Evolutionary conservation across 2,888 invertebrate genomes (phyloP).

Genomic region (Epirrita christyi): DNA sequence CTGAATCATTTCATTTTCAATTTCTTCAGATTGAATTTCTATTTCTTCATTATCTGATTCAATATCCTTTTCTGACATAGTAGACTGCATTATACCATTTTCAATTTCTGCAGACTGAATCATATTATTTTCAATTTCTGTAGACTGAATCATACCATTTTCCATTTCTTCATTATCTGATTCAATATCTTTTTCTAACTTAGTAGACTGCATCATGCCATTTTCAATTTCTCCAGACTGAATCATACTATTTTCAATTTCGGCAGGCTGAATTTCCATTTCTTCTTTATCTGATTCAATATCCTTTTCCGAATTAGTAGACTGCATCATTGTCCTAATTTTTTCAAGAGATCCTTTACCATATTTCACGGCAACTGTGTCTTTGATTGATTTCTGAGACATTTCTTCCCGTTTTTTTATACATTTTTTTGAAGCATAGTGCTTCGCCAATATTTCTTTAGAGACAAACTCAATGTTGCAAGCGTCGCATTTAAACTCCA

Average conservation of each 20-base stretch:
- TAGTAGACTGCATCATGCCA: too few species aligned
- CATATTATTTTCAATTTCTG: background rate
- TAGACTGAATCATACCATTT: background rate
- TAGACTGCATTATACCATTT: too few species aligned
- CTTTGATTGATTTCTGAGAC: background rate
- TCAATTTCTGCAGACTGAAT: background rate
- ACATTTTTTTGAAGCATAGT: slow-evolving; percentile 39
- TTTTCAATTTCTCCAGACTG: too few species aligned
- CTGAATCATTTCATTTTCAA: too few species aligned
- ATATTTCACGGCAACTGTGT: background rate
- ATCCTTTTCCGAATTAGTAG: too few species aligned
- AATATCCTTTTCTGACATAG: too few species aligned
- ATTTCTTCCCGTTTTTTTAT: slow-evolving; percentile 1
- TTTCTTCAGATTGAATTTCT: too few species aligned
- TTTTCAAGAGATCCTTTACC: slow-evolving; percentile 19
- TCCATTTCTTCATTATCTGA: background rate
- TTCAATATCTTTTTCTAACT: background rate
- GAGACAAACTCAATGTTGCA: slow-evolving; percentile 49
- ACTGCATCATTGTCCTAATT: slow-evolving; percentile 11
- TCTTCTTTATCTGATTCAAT: background rate
- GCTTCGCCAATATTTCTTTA: slow-evolving; percentile 43
- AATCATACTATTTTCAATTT: too few species aligned
- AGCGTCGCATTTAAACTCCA: slow-evolving; percentile 49
- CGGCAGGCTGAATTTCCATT: too few species aligned
- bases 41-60: background rate